These are phyloP conservation scores for Pocillopora meandrina DNA, from an alignment of 92 coral and sea anemone species.

Conservation along the genomic window DNA sequence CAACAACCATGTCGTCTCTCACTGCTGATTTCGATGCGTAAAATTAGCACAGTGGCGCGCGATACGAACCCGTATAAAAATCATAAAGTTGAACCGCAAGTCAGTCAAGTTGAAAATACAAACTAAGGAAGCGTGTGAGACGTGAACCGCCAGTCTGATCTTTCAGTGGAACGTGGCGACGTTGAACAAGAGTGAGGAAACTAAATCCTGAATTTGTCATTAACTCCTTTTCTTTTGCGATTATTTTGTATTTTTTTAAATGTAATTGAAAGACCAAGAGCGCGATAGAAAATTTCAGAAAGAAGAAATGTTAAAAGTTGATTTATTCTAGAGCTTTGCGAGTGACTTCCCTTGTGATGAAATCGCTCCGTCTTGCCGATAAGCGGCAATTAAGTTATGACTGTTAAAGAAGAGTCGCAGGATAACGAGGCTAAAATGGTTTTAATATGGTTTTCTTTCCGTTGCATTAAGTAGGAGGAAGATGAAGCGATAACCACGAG, in stretches of 20 bases:
- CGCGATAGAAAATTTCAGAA: too few relatives aligned
- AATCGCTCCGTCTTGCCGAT: neutral
- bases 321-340: neutral
- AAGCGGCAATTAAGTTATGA: neutral
- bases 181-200: neutral
- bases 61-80: neutral
- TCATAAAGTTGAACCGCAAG: constrained; percentile 24
- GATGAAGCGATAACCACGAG: neutral
- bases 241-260: too few relatives aligned
- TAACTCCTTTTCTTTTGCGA: too few relatives aligned
- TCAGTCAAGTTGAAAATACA: neutral
- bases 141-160: too few relatives aligned
- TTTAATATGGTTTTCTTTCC: neutral
- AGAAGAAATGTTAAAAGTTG: neutral
- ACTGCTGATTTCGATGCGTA: constrained; percentile 35
- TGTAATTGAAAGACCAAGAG: too few relatives aligned
- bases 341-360: neutral
- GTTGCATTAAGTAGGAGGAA: neutral
- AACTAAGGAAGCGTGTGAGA: neutral
- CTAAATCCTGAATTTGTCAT: too few relatives aligned
- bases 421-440: neutral
- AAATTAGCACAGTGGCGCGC: constrained; percentile 8
- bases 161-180: neutral
- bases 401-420: neutral
- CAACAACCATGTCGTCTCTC: constrained; percentile 36